These are phyloP conservation scores for Drosophila orosa DNA, from an alignment of 1,140 invertebrate genomes.

Conservation along the genomic window DNA sequence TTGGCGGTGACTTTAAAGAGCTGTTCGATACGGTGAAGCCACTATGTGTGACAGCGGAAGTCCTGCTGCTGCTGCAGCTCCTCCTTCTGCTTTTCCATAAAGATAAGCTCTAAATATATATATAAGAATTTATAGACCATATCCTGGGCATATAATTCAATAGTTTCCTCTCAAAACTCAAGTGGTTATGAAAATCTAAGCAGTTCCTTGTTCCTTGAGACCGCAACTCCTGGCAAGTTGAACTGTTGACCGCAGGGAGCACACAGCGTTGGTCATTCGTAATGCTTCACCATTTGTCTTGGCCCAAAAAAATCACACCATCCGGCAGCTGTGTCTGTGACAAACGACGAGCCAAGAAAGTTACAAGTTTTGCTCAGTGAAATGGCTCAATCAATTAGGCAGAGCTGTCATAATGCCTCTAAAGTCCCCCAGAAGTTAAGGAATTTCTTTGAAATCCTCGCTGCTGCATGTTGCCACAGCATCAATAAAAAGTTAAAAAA, in stretches of 20 bases:
- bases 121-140: not conserved
- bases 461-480: conserved; percentile 69
- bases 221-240: not conserved
- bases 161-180: not conserved
- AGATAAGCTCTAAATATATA: conserved; percentile 12
- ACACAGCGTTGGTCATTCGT: no score
- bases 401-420: conserved; percentile 65
- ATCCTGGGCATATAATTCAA: not conserved
- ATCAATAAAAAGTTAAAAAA: conserved; percentile 56
- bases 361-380: conserved; percentile 43
- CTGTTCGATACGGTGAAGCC: conserved; percentile 19
- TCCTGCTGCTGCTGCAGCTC: not conserved
- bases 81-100: not conserved
- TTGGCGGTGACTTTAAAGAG: conserved; percentile 30
- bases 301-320: conserved; percentile 31
- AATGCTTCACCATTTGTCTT: conserved; percentile 69
- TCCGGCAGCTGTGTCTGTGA: conserved; percentile 48
- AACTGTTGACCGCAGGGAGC: not conserved
- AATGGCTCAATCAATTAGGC: conserved; percentile 79
- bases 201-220: not conserved
- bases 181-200: not conserved
- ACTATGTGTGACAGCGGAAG: conserved; percentile 5
- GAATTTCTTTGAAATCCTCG: not conserved
- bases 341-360: conserved; percentile 39
- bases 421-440: not conserved